Percentiles rank a stretch among this genome's conserved stretches.
Evolutionary conservation across 2,888 invertebrate genomes (phyloP).

Genomic region (Yponomeuta evonymella): DNA sequence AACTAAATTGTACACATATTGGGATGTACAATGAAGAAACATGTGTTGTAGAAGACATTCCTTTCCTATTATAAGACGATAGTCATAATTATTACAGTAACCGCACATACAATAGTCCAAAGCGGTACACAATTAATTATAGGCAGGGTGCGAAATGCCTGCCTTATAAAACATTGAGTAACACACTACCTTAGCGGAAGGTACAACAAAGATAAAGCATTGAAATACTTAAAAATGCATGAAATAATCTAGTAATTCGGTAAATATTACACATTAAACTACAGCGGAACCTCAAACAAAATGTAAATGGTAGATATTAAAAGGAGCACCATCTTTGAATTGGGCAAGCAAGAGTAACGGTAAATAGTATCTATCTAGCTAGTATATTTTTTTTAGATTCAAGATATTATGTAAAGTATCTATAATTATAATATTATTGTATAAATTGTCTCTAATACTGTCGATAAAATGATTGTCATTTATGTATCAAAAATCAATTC

Average conservation of each 20-base stretch:
- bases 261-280: neutral
- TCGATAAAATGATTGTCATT: neutral
- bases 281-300: constrained; percentile 2
- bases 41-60: neutral
- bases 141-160: neutral
- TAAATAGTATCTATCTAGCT: neutral
- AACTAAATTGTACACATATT: too few species aligned
- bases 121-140: neutral
- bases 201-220: neutral
- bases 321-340: neutral
- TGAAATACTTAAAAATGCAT: constrained; percentile 5
- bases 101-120: neutral
- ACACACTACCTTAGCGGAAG: neutral
- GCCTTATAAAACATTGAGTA: neutral
- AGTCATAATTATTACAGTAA: neutral
- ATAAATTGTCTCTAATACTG: neutral
- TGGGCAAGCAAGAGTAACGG: constrained; percentile 5
- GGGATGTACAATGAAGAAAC: too few species aligned
- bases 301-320: constrained; percentile 2
- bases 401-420: neutral
- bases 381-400: neutral
- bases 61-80: neutral
- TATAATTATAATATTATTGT: neutral
- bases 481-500: neutral
- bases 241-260: constrained; percentile 4